phyloP scores from a whole-genome alignment of 2,113 vertebrate genomes.

The Eptesicus fuscus region DNA sequence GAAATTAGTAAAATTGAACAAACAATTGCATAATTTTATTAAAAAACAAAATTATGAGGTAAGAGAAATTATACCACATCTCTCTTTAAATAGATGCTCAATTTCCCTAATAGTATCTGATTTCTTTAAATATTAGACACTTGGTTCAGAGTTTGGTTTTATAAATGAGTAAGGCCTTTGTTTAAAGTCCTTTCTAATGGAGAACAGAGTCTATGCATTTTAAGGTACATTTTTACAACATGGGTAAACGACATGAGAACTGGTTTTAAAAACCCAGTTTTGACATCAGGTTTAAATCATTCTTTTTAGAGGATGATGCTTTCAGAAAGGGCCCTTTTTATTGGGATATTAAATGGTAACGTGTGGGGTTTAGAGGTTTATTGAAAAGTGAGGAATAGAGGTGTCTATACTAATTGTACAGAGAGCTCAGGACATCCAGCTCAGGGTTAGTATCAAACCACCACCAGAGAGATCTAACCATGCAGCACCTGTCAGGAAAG shows the following conservation, averaged over 20 bases:
- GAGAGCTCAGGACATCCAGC: not conserved
- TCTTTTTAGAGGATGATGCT: not conserved
- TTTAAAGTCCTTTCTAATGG: conserved; percentile 27
- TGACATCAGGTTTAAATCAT: conserved; percentile 42
- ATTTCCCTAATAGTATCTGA: not conserved
- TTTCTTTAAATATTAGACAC: not conserved
- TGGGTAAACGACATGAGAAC: not conserved
- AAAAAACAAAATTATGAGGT: not conserved
- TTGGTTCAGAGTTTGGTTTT: conserved; percentile 8
- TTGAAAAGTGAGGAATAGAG: not conserved
- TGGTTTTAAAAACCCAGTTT: conserved; percentile 34
- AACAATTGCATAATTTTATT: not conserved
- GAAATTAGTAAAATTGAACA: not conserved
- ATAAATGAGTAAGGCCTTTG: conserved; percentile 3
- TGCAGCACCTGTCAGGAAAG: not conserved
- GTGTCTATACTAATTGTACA: not conserved
- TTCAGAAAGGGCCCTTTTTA: conserved; percentile 3
- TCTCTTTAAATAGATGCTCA: not conserved
- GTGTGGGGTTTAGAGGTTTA: not conserved
- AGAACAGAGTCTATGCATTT: not conserved
- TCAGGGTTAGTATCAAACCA: not conserved
- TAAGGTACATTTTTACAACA: not conserved
- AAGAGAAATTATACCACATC: not conserved
- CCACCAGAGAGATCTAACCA: not conserved
- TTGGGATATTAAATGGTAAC: not conserved